These are phyloP conservation scores for Lasioglossum baleicum DNA, from an alignment of 1,140 invertebrate genomes.

Conservation along the genomic window DNA sequence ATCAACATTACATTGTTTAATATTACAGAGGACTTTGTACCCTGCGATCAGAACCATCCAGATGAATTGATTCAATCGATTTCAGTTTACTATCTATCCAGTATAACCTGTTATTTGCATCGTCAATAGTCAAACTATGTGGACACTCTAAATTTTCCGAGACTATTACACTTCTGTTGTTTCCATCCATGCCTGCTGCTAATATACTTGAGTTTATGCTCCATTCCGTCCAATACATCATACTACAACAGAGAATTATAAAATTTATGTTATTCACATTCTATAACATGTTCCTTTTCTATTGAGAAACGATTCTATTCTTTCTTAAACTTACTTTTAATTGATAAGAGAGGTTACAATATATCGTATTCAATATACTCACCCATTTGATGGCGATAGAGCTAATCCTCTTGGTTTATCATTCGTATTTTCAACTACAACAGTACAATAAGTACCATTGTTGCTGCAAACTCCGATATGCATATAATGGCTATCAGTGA, in stretches of 20 bases:
- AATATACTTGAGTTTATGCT: conserved; percentile 86
- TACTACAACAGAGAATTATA: conserved; percentile 71
- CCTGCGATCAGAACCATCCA: conserved; percentile 87
- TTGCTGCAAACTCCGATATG: conserved; percentile 88
- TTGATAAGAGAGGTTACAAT: background rate
- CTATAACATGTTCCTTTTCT: too few species aligned
- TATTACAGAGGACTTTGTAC: conserved; percentile 56
- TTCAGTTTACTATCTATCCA: conserved; percentile 89
- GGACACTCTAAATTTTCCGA: conserved; percentile 88
- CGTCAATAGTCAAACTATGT: conserved; percentile 93
- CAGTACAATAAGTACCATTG: conserved; percentile 83
- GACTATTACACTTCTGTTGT: conserved; percentile 77
- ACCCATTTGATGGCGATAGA: conserved; percentile 83
- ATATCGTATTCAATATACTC: conserved; percentile 8
- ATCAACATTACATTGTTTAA: background rate
- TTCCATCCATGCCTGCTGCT: conserved; percentile 92
- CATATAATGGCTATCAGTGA: conserved; percentile 86
- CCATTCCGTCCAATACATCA: conserved; percentile 94
- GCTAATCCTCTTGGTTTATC: conserved; percentile 84
- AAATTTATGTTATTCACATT: too few species aligned
- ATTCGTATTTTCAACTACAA: conserved; percentile 81
- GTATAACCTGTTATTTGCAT: conserved; percentile 87
- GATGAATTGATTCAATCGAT: conserved; percentile 87
- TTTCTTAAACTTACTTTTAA: too few species aligned
- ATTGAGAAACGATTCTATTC: too few species aligned